A percentile compares a stretch with the other conserved stretches of the same genome.
These are phyloP conservation scores for Saccostrea echinata DNA, from an alignment of 1,140 invertebrate genomes.

Conservation along the genomic window DNA sequence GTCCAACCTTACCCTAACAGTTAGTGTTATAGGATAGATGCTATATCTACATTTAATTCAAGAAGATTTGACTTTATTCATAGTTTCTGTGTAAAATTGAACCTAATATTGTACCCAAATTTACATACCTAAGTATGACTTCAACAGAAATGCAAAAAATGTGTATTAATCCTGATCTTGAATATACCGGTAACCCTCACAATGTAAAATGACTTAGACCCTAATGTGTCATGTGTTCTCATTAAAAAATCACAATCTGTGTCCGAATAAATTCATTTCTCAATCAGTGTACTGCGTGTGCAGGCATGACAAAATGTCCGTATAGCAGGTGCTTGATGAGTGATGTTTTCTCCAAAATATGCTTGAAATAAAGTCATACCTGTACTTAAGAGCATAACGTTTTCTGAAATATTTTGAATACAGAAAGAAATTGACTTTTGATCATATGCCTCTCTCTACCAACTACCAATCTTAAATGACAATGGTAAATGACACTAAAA, in stretches of 20 bases:
- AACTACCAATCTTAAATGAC: neutral
- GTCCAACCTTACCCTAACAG: neutral
- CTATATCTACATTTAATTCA: neutral
- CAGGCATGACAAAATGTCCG: neutral
- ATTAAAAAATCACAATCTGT: neutral
- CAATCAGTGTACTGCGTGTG: neutral
- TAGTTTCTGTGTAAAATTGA: neutral
- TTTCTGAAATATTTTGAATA: conserved; percentile 4
- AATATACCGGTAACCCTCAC: neutral
- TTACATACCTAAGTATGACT: neutral
- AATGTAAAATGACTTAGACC: neutral
- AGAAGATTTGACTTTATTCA: neutral
- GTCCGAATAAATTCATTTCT: neutral
- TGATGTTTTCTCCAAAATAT: neutral
- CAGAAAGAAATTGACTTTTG: neutral
- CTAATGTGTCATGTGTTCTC: neutral
- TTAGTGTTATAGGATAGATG: neutral
- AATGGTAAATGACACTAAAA: neutral
- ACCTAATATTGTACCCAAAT: neutral
- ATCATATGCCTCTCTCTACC: neutral
- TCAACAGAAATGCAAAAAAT: neutral
- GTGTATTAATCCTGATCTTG: neutral
- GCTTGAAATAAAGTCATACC: conserved; percentile 6
- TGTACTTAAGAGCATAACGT: neutral
- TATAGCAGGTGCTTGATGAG: neutral